Percentiles rank a stretch among this genome's conserved stretches.
phyloP scores from a whole-genome alignment of 2,113 vertebrate species.

The Chaetura pelagica region DNA sequence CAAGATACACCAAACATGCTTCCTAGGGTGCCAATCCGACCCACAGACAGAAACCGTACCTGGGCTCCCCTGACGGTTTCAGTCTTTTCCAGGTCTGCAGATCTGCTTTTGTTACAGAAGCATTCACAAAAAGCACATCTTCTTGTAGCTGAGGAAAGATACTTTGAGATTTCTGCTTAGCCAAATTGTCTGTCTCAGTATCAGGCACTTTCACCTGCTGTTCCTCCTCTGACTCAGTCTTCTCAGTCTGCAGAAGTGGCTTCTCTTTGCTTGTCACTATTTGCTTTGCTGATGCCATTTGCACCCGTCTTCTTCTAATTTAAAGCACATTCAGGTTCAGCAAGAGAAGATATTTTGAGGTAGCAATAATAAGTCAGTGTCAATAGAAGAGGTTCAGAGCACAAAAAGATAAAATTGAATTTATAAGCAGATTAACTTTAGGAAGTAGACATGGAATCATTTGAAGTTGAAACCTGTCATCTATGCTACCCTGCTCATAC shows the following conservation, averaged over 20 bases:
- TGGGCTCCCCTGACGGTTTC: constrained; percentile 85
- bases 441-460: neutral
- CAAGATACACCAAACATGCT: neutral
- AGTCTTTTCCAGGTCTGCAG: constrained; percentile 92
- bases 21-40: neutral
- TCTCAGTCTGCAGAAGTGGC: constrained; percentile 64
- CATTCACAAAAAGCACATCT: constrained; percentile 72
- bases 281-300: constrained; percentile 51
- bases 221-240: constrained; percentile 46
- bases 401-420: constrained; percentile 34
- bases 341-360: constrained; percentile 40
- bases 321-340: constrained; percentile 56
- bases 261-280: constrained; percentile 63
- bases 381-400: constrained; percentile 35
- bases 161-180: constrained; percentile 75
- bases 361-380: constrained; percentile 55
- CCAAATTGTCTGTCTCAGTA: constrained; percentile 84
- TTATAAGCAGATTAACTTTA: neutral
- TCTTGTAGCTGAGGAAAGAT: constrained; percentile 72
- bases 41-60: constrained; percentile 77
- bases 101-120: constrained; percentile 88
- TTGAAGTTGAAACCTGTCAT: neutral
- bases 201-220: constrained; percentile 72
- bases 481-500: neutral
- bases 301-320: constrained; percentile 70